phyloP scores from a whole-genome alignment of 2,888 invertebrate species.

The Tetragnatha montana region DNA sequence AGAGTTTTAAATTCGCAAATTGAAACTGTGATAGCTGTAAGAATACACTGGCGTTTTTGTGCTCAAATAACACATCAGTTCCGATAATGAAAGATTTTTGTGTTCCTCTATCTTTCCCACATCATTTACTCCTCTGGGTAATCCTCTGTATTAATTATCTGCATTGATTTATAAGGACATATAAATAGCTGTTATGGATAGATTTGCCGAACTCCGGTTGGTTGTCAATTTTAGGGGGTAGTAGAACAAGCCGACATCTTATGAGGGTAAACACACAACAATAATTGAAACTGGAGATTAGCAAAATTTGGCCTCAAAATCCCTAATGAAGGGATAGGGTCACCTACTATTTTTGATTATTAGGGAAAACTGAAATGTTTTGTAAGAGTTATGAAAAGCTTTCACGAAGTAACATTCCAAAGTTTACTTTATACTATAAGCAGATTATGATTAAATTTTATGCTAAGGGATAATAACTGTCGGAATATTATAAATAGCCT shows the following conservation, averaged over 20 bases:
- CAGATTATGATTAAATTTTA: no score
- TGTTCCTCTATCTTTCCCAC: not conserved
- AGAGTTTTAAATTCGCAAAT: no score
- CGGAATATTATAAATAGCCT: no score
- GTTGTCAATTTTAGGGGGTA: not conserved
- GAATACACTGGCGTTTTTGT: no score
- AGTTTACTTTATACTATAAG: no score
- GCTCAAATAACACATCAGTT: not conserved
- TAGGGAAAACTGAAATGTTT: not conserved
- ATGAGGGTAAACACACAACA: not conserved
- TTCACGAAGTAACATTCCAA: not conserved
- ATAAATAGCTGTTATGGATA: not conserved
- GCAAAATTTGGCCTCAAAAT: not conserved
- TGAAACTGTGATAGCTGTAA: no score
- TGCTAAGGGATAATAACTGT: no score
- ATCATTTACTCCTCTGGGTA: not conserved
- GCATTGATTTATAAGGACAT: not conserved
- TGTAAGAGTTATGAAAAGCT: no score
- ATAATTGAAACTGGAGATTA: not conserved
- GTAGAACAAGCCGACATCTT: not conserved
- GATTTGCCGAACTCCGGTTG: not conserved
- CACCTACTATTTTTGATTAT: not conserved
- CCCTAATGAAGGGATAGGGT: not conserved
- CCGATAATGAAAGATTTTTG: not conserved
- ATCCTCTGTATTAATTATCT: not conserved